Conservation (phyloP, 2,888 invertebrate species). For the Dione vanillae region DNA sequence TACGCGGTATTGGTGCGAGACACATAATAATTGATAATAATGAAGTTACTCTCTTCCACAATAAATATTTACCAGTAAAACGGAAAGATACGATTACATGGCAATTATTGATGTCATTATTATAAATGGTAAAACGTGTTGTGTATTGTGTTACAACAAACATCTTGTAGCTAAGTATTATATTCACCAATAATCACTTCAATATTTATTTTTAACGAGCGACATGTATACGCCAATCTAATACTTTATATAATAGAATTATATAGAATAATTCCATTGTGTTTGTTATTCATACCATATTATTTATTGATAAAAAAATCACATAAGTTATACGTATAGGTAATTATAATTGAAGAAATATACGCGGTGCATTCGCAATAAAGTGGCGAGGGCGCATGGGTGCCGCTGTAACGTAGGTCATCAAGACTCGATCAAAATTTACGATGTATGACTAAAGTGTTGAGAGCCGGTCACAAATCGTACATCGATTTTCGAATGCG, state of each 20-base stretch:
- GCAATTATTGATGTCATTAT: constrained; percentile 12
- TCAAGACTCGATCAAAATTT: constrained; percentile 64
- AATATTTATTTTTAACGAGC: not conserved
- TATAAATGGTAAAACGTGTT: not conserved
- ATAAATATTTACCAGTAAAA: constrained; percentile 6
- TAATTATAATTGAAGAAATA: not conserved
- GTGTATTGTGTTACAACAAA: not conserved
- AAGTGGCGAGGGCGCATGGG: constrained; percentile 62
- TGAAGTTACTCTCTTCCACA: not conserved
- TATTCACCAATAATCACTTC: constrained; percentile 14
- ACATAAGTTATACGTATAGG: constrained; percentile 2
- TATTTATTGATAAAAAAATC: not conserved
- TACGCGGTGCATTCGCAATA: constrained; percentile 64
- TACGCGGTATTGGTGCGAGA: constrained; percentile 14
- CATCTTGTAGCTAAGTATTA: constrained; percentile 2
- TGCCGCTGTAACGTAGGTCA: constrained; percentile 63
- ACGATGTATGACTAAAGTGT: constrained; percentile 64
- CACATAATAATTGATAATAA: not conserved
- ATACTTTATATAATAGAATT: not conserved
- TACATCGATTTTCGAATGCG: constrained; percentile 81
- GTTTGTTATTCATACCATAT: not conserved
- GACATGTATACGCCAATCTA: not conserved
- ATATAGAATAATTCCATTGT: not conserved
- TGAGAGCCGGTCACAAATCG: constrained; percentile 76
- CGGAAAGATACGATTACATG: not conserved